Base-by-base conservation (phyloP, 2,888 invertebrate genomes). In the Colletes collaris region DNA sequence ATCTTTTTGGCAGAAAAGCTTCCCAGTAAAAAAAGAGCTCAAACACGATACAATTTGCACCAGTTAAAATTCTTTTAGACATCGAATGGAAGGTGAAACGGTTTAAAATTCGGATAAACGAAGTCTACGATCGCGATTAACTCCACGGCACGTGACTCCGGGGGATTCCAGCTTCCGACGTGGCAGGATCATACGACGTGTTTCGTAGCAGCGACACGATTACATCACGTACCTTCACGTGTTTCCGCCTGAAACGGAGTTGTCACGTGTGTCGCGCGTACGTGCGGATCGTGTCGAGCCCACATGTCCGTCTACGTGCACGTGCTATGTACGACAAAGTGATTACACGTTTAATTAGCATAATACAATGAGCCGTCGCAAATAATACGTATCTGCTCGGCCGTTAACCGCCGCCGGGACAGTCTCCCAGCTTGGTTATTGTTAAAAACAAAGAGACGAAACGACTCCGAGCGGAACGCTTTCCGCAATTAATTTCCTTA, bases 291-390 rank as follows among this genome's bases (percentile, higher is more conserved):
- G 66, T 78, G 56, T 67, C 44, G 70, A 19, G 75, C 66, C 44
- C 76, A 46, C 71, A 56, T 79, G 82, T 83, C 76, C 46, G 56
- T 53, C 70, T 70, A 67, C 73, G 50, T 63, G 53, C 71, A 65
- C 71, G 70, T 63, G 67, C 52, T 58, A 65, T 56, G 68, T 64
- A 60, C 58, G 58, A 78, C 76, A 75, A 70, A 71, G 58, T 76
- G 75, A 79, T 81, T 81, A 72, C 80, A 65, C 66, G 76, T 80
- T 80, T 81, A 81, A 81, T 81, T 81, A 81, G 58, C 76, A 76
- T 76, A 72, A 76, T 58, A 76, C 67, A 76, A 80, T 71, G 71
- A 60, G 68, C 63, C 60, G 37, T 67, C 16, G 63, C 46, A 53
- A 67, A 75, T 64, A 70, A 63, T 62, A 56, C 63, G 50, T 60